Conservation (phyloP, 2,888 invertebrate species). For the Lottia gigantea region DNA sequence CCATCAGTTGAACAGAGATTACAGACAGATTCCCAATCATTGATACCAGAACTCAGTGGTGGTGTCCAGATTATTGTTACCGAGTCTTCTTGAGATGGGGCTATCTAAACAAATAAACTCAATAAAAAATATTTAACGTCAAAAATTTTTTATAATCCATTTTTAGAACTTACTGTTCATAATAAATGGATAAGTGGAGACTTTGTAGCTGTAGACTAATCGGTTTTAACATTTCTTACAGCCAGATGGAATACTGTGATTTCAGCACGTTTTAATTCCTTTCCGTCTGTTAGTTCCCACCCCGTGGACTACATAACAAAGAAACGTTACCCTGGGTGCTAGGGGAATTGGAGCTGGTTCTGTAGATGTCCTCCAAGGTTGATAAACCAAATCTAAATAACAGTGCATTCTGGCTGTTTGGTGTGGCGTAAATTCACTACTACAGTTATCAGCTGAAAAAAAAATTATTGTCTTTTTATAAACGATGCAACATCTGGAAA, state of each 20-base stretch:
- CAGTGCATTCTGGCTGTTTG: constrained; percentile 67
- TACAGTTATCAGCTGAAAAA: constrained; percentile 55
- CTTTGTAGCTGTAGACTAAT: too few species aligned
- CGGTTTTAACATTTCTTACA: too few species aligned
- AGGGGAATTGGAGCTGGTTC: constrained; percentile 53
- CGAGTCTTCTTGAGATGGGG: constrained; percentile 30
- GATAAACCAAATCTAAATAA: constrained; percentile 62
- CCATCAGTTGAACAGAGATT: constrained; percentile 38
- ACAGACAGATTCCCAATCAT: constrained; percentile 37
- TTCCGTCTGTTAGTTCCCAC: too few species aligned
- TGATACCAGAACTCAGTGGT: constrained; percentile 39
- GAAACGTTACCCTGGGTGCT: constrained; percentile 48
- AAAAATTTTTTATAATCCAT: too few species aligned
- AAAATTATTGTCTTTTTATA: background rate
- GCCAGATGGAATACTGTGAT: too few species aligned
- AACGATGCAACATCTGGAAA: background rate
- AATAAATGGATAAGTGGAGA: too few species aligned
- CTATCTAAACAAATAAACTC: constrained; percentile 33
- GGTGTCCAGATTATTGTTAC: constrained; percentile 53
- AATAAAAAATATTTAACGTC: background rate
- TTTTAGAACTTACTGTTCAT: too few species aligned
- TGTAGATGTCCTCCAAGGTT: constrained; percentile 44
- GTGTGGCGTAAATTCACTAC: constrained; percentile 59
- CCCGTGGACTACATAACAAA: too few species aligned
- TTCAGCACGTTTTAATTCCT: too few species aligned